Base-by-base conservation (phyloP, 1,140 invertebrate species). In the Drosophila tani region DNA sequence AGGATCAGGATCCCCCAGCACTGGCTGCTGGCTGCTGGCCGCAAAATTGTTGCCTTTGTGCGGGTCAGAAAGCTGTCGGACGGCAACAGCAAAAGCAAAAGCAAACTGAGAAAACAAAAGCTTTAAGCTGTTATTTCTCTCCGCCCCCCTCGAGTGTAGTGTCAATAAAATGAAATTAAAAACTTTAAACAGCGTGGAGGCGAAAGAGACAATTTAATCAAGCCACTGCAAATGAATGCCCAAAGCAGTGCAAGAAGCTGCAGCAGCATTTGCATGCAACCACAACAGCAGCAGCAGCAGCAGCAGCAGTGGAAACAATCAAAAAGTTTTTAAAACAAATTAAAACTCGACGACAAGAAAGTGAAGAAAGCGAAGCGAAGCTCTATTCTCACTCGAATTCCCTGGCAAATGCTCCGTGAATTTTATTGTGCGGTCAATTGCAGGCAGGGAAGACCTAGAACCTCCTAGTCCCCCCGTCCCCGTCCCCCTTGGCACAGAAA, bases 321-420 rank as follows among this genome's bases (percentile, higher is more conserved):
- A 87, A 84, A 87, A 87, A 87, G 85, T 87, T 87, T 88, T 90
- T 84, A 88, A 87, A 87, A 90, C 85, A 87, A 87, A 87, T 87
- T 88, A 87, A 87, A 88, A 88, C 74, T 88, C 88, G 84, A 83
- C 73, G 74, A 82, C 77, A 73, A 70, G 81, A 49, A 75, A 46
- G 38, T 38, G 62, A 45, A 53, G 40, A 6, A 56, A 38, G 19
- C 64, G 57, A 76, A 75, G 27, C 27, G 57, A 76, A 75, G 69
- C 76, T 75, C 29, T 53, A 17, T 35, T 38, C 29, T 21, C 51
- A 55, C 51, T 38, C 8, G 32, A 38, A 55, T 55, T 55, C 32
- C 51, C 51, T 55, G 51, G 75, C 75, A 82, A 60, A 71, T 60
- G 82, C 45, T 73, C 35, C 24, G 69, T 43, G 19, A 45, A 82